phyloP scores from a whole-genome alignment of 2,888 invertebrate genomes.

The Bombylius major region DNA sequence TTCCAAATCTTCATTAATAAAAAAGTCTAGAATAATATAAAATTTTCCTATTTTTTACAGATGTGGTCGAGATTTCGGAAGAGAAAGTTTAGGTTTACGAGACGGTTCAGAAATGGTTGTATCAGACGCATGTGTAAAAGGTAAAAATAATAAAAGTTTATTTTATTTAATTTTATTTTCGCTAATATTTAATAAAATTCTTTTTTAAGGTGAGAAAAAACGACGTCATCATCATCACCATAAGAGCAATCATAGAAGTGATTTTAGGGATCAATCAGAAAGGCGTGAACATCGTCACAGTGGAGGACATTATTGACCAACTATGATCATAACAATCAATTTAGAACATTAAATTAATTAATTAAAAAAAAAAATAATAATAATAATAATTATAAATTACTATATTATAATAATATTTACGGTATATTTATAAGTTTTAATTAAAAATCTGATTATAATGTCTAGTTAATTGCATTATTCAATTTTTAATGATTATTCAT shows the following conservation, averaged over 20 bases:
- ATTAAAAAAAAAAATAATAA: slow-evolving; percentile 10
- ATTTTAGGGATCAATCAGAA: slow-evolving; percentile 31
- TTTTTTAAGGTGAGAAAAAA: slow-evolving; percentile 30
- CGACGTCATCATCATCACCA: slow-evolving; percentile 37
- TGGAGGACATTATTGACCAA: slow-evolving; percentile 34
- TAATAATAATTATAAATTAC: no score
- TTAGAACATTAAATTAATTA: slow-evolving; percentile 29
- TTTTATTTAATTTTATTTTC: neutral
- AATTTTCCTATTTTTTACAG: neutral
- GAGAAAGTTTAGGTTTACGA: slow-evolving; percentile 38
- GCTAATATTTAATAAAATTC: neutral
- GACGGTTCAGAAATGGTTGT: slow-evolving; percentile 69
- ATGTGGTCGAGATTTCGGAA: slow-evolving; percentile 22
- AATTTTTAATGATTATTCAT: no score
- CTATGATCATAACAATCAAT: slow-evolving; percentile 37
- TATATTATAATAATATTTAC: no score
- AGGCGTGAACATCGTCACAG: slow-evolving; percentile 35
- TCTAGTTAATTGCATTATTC: no score
- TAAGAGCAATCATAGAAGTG: slow-evolving; percentile 33
- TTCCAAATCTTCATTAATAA: no score
- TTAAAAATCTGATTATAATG: no score
- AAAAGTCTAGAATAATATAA: no score
- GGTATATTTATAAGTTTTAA: no score
- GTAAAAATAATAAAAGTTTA: slow-evolving; percentile 13
- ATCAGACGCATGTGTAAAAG: slow-evolving; percentile 45